Percentiles rank a stretch among this genome's conserved stretches.
Conservation (phyloP, 2,797 vertebrate genomes). For the Xenops minutus region DNA sequence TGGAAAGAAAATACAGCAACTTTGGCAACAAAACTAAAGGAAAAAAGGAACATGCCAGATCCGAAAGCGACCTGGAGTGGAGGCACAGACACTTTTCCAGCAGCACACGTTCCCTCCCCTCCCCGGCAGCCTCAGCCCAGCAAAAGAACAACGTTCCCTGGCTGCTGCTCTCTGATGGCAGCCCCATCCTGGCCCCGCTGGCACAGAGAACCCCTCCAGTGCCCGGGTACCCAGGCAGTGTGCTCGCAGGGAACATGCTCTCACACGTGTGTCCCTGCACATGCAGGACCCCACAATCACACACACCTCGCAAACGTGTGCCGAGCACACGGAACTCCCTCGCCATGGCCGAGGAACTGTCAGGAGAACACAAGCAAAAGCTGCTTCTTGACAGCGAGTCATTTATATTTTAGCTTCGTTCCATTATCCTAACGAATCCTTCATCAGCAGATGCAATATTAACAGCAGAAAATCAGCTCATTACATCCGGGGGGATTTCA, state of each 20-base stretch:
- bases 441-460: constrained; percentile 99
- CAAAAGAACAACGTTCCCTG: not conserved
- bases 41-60: not conserved
- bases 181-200: fast-evolving
- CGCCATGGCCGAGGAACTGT: constrained; percentile 79
- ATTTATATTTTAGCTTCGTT: constrained; percentile 99
- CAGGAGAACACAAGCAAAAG: constrained; percentile 99
- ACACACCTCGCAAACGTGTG: not conserved
- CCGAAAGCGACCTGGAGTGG: not conserved
- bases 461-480: constrained; percentile 99
- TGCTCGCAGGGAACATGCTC: fast-evolving
- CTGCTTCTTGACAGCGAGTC: constrained; percentile 99
- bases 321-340: constrained; percentile 35
- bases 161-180: not conserved
- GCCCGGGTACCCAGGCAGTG: not conserved
- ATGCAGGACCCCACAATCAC: not conserved
- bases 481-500: constrained; percentile 99
- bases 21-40: not conserved
- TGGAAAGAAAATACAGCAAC: not conserved
- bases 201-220: not conserved
- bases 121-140: not conserved
- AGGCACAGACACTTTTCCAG: not conserved
- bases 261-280: not conserved
- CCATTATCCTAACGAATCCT: constrained; percentile 99
- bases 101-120: not conserved